Conservation (phyloP, 2,888 invertebrate species). For the Antheraea assamensis region DNA sequence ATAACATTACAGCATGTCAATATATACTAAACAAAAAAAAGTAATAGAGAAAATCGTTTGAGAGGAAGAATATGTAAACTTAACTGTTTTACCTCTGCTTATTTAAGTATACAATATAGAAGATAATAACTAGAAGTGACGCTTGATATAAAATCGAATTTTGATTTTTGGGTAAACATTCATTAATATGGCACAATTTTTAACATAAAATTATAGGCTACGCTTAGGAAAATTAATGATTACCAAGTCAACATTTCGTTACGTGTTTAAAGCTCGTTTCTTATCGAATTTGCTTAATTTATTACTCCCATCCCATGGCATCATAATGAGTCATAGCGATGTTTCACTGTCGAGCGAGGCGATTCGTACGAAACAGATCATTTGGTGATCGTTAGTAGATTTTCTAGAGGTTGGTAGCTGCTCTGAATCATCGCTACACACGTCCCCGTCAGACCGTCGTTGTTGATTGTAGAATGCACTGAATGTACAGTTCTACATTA, state of each 20-base stretch:
- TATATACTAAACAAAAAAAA: too few relatives aligned
- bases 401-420: conserved; percentile 59
- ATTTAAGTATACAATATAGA: too few relatives aligned
- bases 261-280: conserved; percentile 18
- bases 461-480: conserved; percentile 26
- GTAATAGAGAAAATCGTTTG: too few relatives aligned
- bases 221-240: not conserved
- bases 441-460: conserved; percentile 46
- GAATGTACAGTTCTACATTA: conserved; percentile 27
- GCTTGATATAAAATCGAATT: too few relatives aligned
- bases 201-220: not conserved
- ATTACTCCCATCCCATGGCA: conserved; percentile 45
- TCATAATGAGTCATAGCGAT: conserved; percentile 53
- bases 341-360: conserved; percentile 35
- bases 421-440: conserved; percentile 66
- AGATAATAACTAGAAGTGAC: too few relatives aligned
- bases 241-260: conserved; percentile 14
- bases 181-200: too few relatives aligned
- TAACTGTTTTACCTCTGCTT: too few relatives aligned
- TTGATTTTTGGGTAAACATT: too few relatives aligned
- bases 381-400: conserved; percentile 45
- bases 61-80: too few relatives aligned
- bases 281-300: conserved; percentile 34
- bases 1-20: too few relatives aligned
- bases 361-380: conserved; percentile 42